Base-by-base conservation (phyloP, 2,113 vertebrate genomes). In the Ramphastos sulfuratus region DNA sequence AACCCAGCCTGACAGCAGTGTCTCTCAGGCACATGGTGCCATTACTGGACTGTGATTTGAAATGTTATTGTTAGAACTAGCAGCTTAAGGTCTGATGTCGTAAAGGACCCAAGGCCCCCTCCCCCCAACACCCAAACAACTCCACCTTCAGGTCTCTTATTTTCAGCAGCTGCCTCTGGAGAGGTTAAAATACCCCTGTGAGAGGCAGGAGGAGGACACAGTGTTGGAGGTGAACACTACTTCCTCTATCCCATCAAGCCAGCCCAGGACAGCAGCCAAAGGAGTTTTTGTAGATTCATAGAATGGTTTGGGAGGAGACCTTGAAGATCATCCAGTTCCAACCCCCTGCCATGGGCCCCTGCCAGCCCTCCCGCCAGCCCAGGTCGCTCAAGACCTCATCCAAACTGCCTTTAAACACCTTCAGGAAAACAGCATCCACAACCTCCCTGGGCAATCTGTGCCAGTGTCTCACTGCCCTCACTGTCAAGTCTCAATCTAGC, bases 131-230 rank as follows among this genome's bases (percentile, higher is more conserved):
- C 73, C 15, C 24, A 27, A 24, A 24, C 3, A 12, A 1, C 3
- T 13, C 17, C 37, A 75, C 21, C 27, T 46, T 75, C 44, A 61
- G 25, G 67, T 89, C 35, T 66, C 67, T 78, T 67, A 27, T 90
- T 89, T 87, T 87, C 71, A 87, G 35, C 82, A 85, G 85, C 63
- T 85, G 78, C 87, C 82, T 59, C 78, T 28, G 64, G 63, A 93
- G 71, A 76, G n/a, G 74, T 71, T 76, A 44, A 87, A 93, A 93
- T 92, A 76, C 35, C 17, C 1, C 39, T 48, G 23, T 48, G 84
- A 58, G 61, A 71, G 44, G 56, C 54, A 86, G 27, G 61, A 63
- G 63, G 55, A 93, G 74, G 71, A 82, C 63, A 66, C 12, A 42
- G 10, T 55, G n/a, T 46, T 63, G 56, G 46, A 73, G 82, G 28